Base-by-base conservation (phyloP, 2,797 vertebrate genomes). In the Pygocentrus nattereri region DNA sequence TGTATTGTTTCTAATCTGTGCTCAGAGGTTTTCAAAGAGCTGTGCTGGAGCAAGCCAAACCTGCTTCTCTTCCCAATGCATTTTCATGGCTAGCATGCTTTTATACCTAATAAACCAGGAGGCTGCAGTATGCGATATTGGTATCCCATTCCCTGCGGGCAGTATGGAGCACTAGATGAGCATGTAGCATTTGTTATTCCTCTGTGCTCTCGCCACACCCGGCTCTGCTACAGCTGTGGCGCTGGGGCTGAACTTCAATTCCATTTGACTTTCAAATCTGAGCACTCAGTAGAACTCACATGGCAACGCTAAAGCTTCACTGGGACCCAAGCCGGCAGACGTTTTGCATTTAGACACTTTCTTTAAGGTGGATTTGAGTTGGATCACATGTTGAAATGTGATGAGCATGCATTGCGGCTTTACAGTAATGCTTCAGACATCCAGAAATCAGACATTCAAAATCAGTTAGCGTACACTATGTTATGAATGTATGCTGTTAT, bases 201-300 rank as follows among this genome's bases (percentile, higher is more conserved):
- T 72, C 59, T 50, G 50, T 59, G 61, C 78, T 58, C 68, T 72
- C 38, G 15, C 30, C 21, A 67, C 41, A 67, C 49, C 27, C 21
- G 10, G 64, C n/a, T n/a, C 44, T 49, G 44, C 44, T 70, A 70
- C 68, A 76, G 74, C 74, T 72, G 50, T 71, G 31, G 56, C 41
- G 31, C 65, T 71, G 47, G 16, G 44, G 61, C 73, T 71, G 27
- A 34, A 71, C 49, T 21, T 70, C 61, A 64, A 61, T 49, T 62
- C 58, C 21, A 76, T 76, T 76, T 71, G 25, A 72, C 72, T 84
- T 83, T 79, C 50, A 79, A 80, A 72, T 76, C 49, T 23, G 54
- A 64, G 25, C 23, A 67, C 25, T 21, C 25, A 38, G 56, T 31
- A 67, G 10, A 71, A 64, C 16, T 62, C 56, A 52, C 59, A 41